A percentile compares a stretch with the other conserved stretches of the same genome.
phyloP scores from a whole-genome alignment of 2,888 invertebrate genomes.

The Drosophila phalerata region DNA sequence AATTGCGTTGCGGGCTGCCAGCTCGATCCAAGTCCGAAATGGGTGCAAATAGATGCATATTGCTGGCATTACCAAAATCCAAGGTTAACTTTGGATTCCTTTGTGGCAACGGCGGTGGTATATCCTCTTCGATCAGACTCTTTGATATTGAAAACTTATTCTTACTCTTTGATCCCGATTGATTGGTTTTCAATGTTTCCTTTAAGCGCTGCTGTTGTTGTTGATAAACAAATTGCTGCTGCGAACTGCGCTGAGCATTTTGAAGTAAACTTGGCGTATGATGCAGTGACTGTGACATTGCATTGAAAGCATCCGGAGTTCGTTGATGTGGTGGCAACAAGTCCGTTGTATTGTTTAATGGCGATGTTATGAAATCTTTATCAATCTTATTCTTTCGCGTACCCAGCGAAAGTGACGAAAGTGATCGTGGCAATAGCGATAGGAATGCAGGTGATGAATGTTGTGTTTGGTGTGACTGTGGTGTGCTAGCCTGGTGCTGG shows the following conservation, averaged over 20 bases:
- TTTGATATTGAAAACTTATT: conserved; percentile 83
- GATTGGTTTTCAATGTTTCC: conserved; percentile 74
- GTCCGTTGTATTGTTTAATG: conserved; percentile 83
- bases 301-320: conserved; percentile 62
- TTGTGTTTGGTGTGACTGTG: conserved; percentile 72
- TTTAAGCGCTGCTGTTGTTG: conserved; percentile 77
- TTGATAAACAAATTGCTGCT: conserved; percentile 59
- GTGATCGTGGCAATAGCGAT: conserved; percentile 85
- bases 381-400: conserved; percentile 85
- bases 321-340: conserved; percentile 71
- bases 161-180: conserved; percentile 72
- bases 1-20: conserved; percentile 70
- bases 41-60: conserved; percentile 67
- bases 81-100: conserved; percentile 85
- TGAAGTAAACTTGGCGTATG: conserved; percentile 64
- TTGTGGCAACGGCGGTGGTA: conserved; percentile 87
- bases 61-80: conserved; percentile 66
- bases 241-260: conserved; percentile 61
- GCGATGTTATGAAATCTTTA: conserved; percentile 84
- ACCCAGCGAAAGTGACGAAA: conserved; percentile 85
- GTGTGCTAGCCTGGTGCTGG: conserved; percentile 76
- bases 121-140: conserved; percentile 81
- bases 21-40: conserved; percentile 85
- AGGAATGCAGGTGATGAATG: conserved; percentile 85
- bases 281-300: conserved; percentile 80